Conservation (phyloP, 2,888 invertebrate genomes). For the Plagodis pulveraria region DNA sequence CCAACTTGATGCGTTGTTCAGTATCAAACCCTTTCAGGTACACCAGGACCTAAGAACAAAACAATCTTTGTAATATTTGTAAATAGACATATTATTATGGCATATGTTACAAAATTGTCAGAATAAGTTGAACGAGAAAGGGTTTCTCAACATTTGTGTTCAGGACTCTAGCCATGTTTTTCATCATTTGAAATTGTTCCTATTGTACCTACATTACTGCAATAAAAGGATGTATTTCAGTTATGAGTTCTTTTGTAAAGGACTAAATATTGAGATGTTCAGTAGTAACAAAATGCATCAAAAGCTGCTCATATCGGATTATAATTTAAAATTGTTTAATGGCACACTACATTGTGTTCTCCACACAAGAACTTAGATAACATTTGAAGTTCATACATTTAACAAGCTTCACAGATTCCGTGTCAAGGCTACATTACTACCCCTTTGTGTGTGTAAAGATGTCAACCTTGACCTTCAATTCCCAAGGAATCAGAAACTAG, state of each 20-base stretch:
- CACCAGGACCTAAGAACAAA: constrained; percentile 89
- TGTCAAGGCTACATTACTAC: constrained; percentile 6
- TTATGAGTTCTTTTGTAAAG: background rate
- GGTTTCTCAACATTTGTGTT: constrained; percentile 71
- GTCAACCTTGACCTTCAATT: constrained; percentile 4
- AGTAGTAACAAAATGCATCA: too few species aligned
- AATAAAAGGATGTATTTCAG: background rate
- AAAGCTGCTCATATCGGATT: too few species aligned
- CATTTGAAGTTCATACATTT: too few species aligned
- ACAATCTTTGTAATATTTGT: background rate
- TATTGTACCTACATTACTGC: too few species aligned
- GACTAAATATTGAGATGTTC: too few species aligned
- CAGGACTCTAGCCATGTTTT: constrained; percentile 81
- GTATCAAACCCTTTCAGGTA: constrained; percentile 98
- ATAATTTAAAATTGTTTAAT: too few species aligned
- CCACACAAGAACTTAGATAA: too few species aligned
- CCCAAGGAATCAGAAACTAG: constrained; percentile 3
- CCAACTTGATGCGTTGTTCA: constrained; percentile 95
- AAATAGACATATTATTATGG: background rate
- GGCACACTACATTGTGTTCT: too few species aligned
- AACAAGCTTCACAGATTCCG: background rate
- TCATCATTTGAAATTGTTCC: constrained; percentile 59
- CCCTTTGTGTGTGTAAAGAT: constrained; percentile 1
- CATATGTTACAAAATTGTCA: background rate
- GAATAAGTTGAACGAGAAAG: constrained; percentile 65